These are phyloP conservation scores for Diadema setosum DNA, from an alignment of 35 echinoderm and acorn worm species.

Conservation along the genomic window DNA sequence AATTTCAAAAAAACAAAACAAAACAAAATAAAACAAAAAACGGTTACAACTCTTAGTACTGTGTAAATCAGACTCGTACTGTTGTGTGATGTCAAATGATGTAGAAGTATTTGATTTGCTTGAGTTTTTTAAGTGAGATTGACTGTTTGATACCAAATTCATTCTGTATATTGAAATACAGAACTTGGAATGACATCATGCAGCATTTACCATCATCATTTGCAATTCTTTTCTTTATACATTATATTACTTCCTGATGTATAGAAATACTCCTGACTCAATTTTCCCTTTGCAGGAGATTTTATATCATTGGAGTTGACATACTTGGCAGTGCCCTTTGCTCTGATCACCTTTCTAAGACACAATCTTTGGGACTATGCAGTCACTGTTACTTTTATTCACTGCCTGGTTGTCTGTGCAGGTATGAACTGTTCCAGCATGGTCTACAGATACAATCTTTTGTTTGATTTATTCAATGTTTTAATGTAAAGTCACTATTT, in stretches of 20 bases:
- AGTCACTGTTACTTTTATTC: constrained; percentile 45
- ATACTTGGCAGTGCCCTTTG: constrained; percentile 18
- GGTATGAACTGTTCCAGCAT: not conserved
- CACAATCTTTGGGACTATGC: constrained; percentile 45
- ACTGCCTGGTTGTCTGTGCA: constrained; percentile 34
- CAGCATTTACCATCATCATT: not conserved
- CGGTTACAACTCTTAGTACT: no score
- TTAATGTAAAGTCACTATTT: not conserved
- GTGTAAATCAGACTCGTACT: no score
- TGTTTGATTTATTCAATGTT: not conserved
- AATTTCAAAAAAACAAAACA: no score
- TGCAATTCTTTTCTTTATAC: not conserved
- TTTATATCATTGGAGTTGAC: constrained; percentile 53
- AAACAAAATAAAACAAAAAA: no score
- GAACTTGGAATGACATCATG: not conserved
- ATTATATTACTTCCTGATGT: not conserved
- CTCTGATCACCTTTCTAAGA: constrained; percentile 24
- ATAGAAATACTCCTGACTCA: not conserved
- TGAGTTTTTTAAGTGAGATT: no score
- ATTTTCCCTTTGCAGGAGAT: constrained; percentile 21
- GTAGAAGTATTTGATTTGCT: no score
- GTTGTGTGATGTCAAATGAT: no score
- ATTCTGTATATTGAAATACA: not conserved
- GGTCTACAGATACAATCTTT: not conserved
- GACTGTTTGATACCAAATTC: no score